Base-by-base conservation (phyloP, 2,888 invertebrate species). In the Caenorhabditis uteleia region DNA sequence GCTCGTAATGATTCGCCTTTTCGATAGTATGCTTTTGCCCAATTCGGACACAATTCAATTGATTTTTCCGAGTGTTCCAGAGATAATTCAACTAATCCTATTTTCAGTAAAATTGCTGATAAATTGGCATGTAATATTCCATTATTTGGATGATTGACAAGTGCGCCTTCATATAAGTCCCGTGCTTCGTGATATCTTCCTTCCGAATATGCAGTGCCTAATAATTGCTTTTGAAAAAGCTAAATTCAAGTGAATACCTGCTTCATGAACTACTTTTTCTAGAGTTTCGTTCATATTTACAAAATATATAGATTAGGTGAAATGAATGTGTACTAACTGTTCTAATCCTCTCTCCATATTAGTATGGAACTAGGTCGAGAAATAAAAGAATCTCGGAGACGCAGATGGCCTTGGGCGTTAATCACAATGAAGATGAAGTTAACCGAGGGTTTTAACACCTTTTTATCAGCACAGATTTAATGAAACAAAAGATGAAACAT, bases 71-170 rank as follows among this genome's bases (percentile, higher is more conserved):
- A 65, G 27, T 71, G 66, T 31, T 54, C 45, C 10, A 66, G 39
- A 2, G 71, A 58, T 14, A 47, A 47, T 16, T 45, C 36, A 3
- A 49, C 18, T 2, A 44, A 20, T 8, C 40, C 36, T 20, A 71
- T 38, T 42, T 59, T 68, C 26, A 67, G 36, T 18, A 66, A 46
- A 48, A 71, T 71, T 16, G 68, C 68, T 16, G 71, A 68, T 2
- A 71, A 25, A 21, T 71, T 71, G 3, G 71, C 59, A 34, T 71
- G 64, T 7, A 71, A 60, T 8, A 71, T 62, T 44, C 66, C 71
- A 40, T 71, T 68, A n/a, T 53, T 47, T 10, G 59, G 66, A 26
- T 68, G 53, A 3, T 36, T 42, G 18, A 44, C 27, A 8, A 71
- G 31, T 5, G 68, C 71, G 16, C 47, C 38, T 31, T 66, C 59